Evolutionary conservation across 2,797 vertebrate genomes (phyloP).

Genomic region (Trichosurus vulpecula): DNA sequence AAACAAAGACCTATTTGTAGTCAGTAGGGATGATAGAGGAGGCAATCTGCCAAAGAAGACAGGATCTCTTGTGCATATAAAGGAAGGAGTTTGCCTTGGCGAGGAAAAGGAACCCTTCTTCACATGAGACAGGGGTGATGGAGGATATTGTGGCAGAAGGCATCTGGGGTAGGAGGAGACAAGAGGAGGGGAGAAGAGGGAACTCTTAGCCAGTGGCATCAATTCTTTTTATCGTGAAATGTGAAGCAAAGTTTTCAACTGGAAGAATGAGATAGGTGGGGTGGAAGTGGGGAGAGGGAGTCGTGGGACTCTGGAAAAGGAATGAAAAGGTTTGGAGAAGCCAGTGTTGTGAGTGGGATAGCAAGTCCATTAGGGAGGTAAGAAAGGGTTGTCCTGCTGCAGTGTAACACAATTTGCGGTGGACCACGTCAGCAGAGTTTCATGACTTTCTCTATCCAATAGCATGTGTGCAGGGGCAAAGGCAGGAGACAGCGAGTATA

Average conservation of each 20-base stretch:
- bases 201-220: neutral
- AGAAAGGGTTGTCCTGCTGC: neutral
- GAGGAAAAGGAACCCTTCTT: neutral
- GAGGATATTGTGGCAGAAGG: neutral
- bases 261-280: neutral
- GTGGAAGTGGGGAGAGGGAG: neutral
- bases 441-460: neutral
- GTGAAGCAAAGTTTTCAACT: neutral
- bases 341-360: neutral
- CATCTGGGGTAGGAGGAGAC: neutral
- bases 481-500: neutral
- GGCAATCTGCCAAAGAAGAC: neutral
- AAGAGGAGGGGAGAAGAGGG: neutral
- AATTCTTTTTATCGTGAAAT: neutral
- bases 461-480: neutral
- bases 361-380: neutral
- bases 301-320: neutral
- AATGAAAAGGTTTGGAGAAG: neutral
- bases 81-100: neutral
- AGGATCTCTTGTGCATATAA: neutral
- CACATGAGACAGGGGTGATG: neutral
- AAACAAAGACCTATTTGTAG: neutral
- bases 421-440: neutral
- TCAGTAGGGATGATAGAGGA: neutral
- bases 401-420: neutral